phyloP scores from a whole-genome alignment of 1,140 invertebrate species.

The Lordiphosa stackelbergi region DNA sequence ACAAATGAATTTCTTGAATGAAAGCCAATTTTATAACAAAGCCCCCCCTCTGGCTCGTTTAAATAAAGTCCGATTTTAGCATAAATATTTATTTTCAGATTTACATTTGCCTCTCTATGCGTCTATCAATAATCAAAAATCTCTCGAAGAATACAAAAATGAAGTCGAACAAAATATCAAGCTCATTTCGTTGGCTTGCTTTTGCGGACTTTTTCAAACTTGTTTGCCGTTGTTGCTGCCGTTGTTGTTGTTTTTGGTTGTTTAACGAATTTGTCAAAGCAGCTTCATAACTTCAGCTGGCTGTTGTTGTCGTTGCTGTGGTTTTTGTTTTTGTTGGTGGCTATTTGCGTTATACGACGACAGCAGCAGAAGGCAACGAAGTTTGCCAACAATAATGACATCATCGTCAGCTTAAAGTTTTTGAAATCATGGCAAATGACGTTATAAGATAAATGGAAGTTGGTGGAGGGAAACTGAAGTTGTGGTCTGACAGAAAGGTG shows the following conservation, averaged over 20 bases:
- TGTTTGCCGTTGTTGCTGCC: conserved; percentile 54
- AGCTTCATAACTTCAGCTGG: conserved; percentile 59
- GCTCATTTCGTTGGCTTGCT: conserved; percentile 12
- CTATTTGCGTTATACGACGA: conserved; percentile 30
- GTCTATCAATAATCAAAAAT: conserved; percentile 30
- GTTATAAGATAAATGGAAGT: conserved; percentile 32
- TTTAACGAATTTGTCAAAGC: conserved; percentile 71
- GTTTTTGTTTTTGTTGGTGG: conserved; percentile 15
- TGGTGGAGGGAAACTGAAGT: too few relatives aligned
- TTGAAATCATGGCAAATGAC: conserved; percentile 69
- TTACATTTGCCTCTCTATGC: conserved; percentile 1
- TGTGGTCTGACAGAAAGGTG: conserved; percentile 1
- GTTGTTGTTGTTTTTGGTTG: conserved; percentile 28
- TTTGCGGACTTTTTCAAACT: conserved; percentile 35
- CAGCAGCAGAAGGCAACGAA: conserved; percentile 35
- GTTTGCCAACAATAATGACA: conserved; percentile 69
- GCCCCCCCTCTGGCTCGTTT: too few relatives aligned
- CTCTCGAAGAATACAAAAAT: conserved; percentile 11
- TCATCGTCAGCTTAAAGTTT: conserved; percentile 69
- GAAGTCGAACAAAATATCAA: conserved; percentile 41
- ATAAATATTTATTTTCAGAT: too few relatives aligned
- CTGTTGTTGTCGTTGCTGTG: conserved; percentile 9
- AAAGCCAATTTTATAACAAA: too few relatives aligned
- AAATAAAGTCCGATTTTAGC: too few relatives aligned
- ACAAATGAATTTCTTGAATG: too few relatives aligned